phyloP scores from a whole-genome alignment of 2,888 invertebrate species.

The Drosophila antonietae region DNA sequence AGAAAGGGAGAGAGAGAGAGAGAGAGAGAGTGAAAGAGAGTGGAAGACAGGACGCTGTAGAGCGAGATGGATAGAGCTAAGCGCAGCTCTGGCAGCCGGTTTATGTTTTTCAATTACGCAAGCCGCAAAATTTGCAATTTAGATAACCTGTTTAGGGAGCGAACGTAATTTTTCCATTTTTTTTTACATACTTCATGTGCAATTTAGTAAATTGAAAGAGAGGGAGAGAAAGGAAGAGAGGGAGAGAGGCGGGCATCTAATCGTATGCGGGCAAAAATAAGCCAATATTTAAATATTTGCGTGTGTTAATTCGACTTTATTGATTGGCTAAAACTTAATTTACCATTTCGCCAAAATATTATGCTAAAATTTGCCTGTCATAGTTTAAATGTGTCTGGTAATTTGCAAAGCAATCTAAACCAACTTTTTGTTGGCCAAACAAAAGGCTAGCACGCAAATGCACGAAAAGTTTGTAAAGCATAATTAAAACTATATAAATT shows the following conservation, averaged over 20 bases:
- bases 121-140: constrained; percentile 74
- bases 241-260: background rate
- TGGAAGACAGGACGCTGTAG: background rate
- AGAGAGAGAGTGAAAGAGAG: background rate
- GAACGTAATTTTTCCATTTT: constrained; percentile 19
- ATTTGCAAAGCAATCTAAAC: constrained; percentile 11
- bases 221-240: background rate
- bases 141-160: constrained; percentile 56
- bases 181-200: constrained; percentile 32
- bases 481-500: background rate
- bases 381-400: background rate
- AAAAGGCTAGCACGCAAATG: background rate
- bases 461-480: background rate
- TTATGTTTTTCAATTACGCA: constrained; percentile 69
- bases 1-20: constrained; percentile 17
- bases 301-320: constrained; percentile 13
- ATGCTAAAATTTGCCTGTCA: background rate
- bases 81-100: constrained; percentile 13
- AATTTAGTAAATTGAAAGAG: constrained; percentile 46
- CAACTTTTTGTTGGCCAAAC: background rate
- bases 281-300: constrained; percentile 22
- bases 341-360: background rate
- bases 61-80: background rate
- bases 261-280: constrained; percentile 14
- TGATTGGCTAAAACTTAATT: constrained; percentile 2